Evolutionary conservation across 2,113 vertebrate species (phyloP).

Genomic region (Cromileptes altivelis): DNA sequence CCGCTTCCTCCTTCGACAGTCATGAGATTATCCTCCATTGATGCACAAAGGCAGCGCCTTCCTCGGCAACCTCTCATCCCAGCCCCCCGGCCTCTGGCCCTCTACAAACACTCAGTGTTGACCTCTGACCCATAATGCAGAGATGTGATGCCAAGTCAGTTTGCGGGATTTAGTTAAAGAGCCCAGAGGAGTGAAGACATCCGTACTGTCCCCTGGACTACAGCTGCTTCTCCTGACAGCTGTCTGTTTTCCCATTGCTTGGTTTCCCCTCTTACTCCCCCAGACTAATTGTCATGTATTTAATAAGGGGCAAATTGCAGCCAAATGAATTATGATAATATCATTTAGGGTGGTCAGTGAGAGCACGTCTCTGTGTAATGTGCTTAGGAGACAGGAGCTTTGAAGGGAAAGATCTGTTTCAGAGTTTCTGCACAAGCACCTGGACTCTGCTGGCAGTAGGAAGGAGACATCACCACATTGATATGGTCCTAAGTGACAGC

Average conservation of each 20-base stretch:
- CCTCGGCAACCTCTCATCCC: constrained; percentile 65
- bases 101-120: constrained; percentile 72
- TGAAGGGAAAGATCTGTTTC: constrained; percentile 56
- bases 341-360: constrained; percentile 65
- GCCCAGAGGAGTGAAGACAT: constrained; percentile 52
- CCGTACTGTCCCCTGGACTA: constrained; percentile 26
- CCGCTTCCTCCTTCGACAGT: constrained; percentile 79
- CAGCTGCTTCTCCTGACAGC: constrained; percentile 28
- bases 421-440: constrained; percentile 47
- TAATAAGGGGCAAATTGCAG: constrained; percentile 63
- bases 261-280: neutral
- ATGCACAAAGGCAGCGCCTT: constrained; percentile 76
- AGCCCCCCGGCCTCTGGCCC: constrained; percentile 52
- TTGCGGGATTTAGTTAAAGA: constrained; percentile 42
- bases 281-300: constrained; percentile 56
- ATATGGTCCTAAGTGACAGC: constrained; percentile 60
- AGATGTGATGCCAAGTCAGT: constrained; percentile 70
- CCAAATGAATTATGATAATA: constrained; percentile 70
- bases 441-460: constrained; percentile 41
- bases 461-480: constrained; percentile 36
- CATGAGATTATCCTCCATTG: constrained; percentile 83
- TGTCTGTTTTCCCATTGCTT: constrained; percentile 43
- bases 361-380: constrained; percentile 62
- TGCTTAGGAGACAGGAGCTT: constrained; percentile 56
- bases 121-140: constrained; percentile 78